phyloP scores from a whole-genome alignment of 2,888 invertebrate species.

The Eristalinus sepulchralis region DNA sequence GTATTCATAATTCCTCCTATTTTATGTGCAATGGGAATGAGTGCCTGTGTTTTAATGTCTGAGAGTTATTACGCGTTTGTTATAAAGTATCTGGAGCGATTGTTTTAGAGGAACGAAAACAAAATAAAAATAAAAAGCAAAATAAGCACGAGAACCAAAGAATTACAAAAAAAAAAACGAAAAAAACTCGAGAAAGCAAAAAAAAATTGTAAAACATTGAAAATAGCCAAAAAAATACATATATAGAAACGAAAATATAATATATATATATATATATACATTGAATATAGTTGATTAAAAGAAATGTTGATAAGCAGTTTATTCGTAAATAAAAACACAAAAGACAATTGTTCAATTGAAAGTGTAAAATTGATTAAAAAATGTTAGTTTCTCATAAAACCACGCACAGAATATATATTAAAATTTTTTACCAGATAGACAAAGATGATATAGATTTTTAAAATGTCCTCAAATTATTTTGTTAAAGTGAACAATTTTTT shows the following conservation, averaged over 20 bases:
- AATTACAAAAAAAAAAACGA: slow-evolving; percentile 31
- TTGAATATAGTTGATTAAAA: slow-evolving; percentile 44
- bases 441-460: slow-evolving; percentile 17
- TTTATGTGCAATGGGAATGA: slow-evolving; percentile 73
- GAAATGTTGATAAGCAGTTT: slow-evolving; percentile 63
- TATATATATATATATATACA: slow-evolving; percentile 22
- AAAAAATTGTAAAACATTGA: slow-evolving; percentile 2
- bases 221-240: slow-evolving; percentile 47
- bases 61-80: slow-evolving; percentile 72
- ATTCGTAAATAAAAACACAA: slow-evolving; percentile 45
- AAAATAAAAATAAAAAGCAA: slow-evolving; percentile 4
- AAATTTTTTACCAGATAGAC: slow-evolving; percentile 55
- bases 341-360: slow-evolving; percentile 46
- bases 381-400: slow-evolving; percentile 66
- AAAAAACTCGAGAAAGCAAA: slow-evolving; percentile 40
- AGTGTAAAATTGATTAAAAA: slow-evolving; percentile 46
- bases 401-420: slow-evolving; percentile 61
- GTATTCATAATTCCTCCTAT: slow-evolving; percentile 65
- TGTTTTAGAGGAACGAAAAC: slow-evolving; percentile 56
- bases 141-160: slow-evolving; percentile 58
- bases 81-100: slow-evolving; percentile 61
- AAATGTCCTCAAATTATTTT: neutral
- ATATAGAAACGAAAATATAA: slow-evolving; percentile 8
- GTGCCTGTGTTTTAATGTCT: slow-evolving; percentile 74
- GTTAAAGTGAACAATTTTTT: slow-evolving; percentile 26